These are phyloP conservation scores for Colaptes auratus DNA, from an alignment of 2,113 vertebrate species.

Conservation along the genomic window DNA sequence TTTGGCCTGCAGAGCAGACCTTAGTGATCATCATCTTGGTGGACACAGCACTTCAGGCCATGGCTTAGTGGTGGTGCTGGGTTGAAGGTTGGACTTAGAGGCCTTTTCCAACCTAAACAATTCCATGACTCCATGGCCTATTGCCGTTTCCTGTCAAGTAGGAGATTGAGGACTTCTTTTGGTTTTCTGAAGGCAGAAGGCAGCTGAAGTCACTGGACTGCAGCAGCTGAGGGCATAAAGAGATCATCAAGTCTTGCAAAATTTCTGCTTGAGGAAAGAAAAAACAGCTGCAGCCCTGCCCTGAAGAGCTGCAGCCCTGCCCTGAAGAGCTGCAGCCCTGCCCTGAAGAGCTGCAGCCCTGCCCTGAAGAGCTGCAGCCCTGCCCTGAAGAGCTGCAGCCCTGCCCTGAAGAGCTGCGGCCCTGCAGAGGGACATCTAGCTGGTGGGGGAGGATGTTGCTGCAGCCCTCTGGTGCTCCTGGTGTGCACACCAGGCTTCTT, in stretches of 20 bases:
- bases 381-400: background rate
- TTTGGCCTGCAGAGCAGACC: background rate
- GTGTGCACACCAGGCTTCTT: rapidly evolving
- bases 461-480: background rate
- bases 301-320: background rate
- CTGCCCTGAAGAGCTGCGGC: background rate
- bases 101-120: too few relatives aligned
- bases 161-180: background rate
- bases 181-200: background rate
- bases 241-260: background rate
- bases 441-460: rapidly evolving
- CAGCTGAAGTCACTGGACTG: background rate
- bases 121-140: background rate
- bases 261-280: background rate
- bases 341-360: background rate
- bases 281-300: background rate
- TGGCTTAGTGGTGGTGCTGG: too few relatives aligned
- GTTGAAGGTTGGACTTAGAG: too few relatives aligned
- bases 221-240: background rate
- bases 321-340: background rate
- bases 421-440: rapidly evolving
- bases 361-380: rapidly evolving
- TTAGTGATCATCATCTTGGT: background rate
- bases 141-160: background rate
- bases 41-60: too few relatives aligned